Evolutionary conservation across 2,888 invertebrate genomes (phyloP).

Genomic region (Perizoma flavofasciatum): DNA sequence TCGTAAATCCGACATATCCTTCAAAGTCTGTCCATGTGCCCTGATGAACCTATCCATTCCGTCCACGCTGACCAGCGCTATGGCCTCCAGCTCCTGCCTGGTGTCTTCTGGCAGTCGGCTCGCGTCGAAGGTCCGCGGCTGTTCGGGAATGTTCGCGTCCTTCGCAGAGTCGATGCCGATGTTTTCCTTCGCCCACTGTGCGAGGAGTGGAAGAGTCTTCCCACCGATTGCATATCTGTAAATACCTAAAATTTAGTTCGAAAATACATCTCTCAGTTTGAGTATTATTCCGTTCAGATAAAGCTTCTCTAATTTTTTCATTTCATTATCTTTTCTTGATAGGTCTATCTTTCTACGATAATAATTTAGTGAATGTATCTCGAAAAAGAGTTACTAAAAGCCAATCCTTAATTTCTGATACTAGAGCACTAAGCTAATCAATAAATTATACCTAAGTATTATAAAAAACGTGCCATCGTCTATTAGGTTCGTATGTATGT

Average conservation of each 20-base stretch:
- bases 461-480: no score
- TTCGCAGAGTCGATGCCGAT: slow-evolving; percentile 86
- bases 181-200: slow-evolving; percentile 90
- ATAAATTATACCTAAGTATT: no score
- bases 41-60: slow-evolving; percentile 93
- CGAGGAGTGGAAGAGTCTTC: slow-evolving; percentile 89
- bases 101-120: slow-evolving; percentile 86
- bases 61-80: slow-evolving; percentile 78
- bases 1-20: slow-evolving; percentile 92
- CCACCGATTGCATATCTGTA: slow-evolving; percentile 90
- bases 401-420: no score
- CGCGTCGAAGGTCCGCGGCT: slow-evolving; percentile 86
- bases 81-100: slow-evolving; percentile 81
- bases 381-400: no score
- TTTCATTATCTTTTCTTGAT: no score
- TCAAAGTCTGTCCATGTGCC: slow-evolving; percentile 96
- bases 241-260: neutral
- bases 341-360: no score
- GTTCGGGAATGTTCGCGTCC: slow-evolving; percentile 70
- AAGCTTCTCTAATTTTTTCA: no score
- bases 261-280: no score
- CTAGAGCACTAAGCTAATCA: no score
- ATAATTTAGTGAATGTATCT: no score
- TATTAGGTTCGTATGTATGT: no score
- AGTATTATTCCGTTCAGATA: no score